Evolutionary conservation across 2,797 vertebrate species (phyloP).

Genomic region (Oreochromis mossambicus): DNA sequence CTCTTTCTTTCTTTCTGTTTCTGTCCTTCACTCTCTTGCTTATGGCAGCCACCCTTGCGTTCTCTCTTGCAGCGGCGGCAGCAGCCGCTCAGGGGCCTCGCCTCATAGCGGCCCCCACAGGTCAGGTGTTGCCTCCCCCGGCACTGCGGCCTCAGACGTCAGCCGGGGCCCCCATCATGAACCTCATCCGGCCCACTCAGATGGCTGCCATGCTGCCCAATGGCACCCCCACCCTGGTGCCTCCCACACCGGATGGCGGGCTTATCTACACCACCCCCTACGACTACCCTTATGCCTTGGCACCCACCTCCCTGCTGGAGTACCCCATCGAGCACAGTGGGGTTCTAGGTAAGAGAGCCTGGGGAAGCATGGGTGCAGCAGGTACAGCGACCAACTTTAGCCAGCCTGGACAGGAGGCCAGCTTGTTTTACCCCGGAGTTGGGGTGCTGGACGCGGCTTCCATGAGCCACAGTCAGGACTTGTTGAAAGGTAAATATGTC

Average conservation of each 20-base stretch:
- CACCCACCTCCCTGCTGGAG: conserved; percentile 84
- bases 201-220: conserved; percentile 81
- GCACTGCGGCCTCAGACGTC: conserved; percentile 75
- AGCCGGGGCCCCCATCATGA: conserved; percentile 79
- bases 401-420: conserved; percentile 76
- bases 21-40: conserved; percentile 70
- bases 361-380: conserved; percentile 69
- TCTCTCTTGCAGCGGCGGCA: conserved; percentile 86
- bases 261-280: conserved; percentile 84
- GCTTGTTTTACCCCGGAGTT: conserved; percentile 75
- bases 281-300: conserved; percentile 83
- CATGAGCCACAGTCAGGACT: conserved; percentile 80
- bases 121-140: conserved; percentile 75
- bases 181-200: conserved; percentile 81
- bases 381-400: conserved; percentile 64
- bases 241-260: conserved; percentile 76
- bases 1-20: conserved; percentile 37
- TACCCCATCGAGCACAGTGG: conserved; percentile 84
- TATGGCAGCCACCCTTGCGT: conserved; percentile 83
- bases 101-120: conserved; percentile 74
- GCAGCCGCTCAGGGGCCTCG: conserved; percentile 80
- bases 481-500: conserved; percentile 85
- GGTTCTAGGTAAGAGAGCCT: conserved; percentile 85
- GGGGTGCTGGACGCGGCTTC: conserved; percentile 74
- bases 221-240: conserved; percentile 81